A percentile compares a stretch with the other conserved stretches of the same genome.
Conservation (phyloP, 2,888 invertebrate species). For the Acanthosepion lycidas region DNA sequence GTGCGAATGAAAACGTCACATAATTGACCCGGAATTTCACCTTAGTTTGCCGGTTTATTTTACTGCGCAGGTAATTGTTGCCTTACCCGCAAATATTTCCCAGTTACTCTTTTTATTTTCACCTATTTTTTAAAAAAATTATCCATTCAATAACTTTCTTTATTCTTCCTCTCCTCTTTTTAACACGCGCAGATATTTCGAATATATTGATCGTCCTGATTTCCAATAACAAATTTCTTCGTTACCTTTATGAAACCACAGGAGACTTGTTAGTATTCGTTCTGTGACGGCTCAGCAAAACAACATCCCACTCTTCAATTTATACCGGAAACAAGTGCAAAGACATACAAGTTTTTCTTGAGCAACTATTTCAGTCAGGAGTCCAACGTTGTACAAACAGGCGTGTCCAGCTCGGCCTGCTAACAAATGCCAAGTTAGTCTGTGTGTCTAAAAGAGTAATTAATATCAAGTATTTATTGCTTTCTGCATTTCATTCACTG, state of each 20-base stretch:
- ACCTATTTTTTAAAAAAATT: no score
- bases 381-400: not conserved
- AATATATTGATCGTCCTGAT: not conserved
- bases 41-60: no score
- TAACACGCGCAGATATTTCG: not conserved
- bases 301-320: not conserved
- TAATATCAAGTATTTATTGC: not conserved
- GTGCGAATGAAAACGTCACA: no score
- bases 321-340: not conserved
- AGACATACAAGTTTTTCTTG: not conserved
- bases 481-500: not conserved
- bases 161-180: not conserved
- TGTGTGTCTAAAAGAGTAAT: not conserved
- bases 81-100: no score
- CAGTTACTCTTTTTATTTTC: no score
- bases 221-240: not conserved
- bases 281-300: not conserved
- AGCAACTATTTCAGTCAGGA: not conserved
- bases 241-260: not conserved
- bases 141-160: not conserved
- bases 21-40: no score
- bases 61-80: no score
- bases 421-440: not conserved
- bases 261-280: not conserved
- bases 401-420: not conserved